Evolutionary conservation across 2,888 invertebrate species (phyloP), one percentile per base, ranked within the genome.

Genomic region (Fabriciana adippe): DNA sequence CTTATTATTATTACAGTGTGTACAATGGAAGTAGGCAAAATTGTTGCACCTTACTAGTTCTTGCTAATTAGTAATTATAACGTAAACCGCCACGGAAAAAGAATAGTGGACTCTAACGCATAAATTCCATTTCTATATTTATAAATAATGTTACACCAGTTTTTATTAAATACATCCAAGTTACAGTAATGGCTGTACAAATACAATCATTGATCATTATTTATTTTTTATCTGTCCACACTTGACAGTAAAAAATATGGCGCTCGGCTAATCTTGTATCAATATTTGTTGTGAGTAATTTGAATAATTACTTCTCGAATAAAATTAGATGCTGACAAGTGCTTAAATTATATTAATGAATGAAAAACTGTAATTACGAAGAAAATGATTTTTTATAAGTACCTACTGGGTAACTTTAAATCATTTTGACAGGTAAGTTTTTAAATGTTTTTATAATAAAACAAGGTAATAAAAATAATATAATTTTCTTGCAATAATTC

Each of bases 151-250:
- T 14, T 53, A 53, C 65, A 70, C 63, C 14, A 59, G 68, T 66
- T 68, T 70, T 60, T 68, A 66, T 64, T 13, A 66, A 68, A 50
- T 53, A 66, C 16, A 55, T 57, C 60, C 41, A 60, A 51, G 15
- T 41, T 41, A 55, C 55, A 60, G 64, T 60, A 70, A 64, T 66
- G 60, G 47, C 71, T 66, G 60, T 61, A 55, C 54, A 61, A 64
- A 66, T 56, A 68, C 68, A 47, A 63, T 61, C 64, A 69, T 71
- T 69, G 67, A 72, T 72, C 69, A 69, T 68, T 67, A 67, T 64
- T 62, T 70, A 50, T 68, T 60, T 61, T 65, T 55, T 64, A 48
- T 63, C 63, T 45, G 65, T 53, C 55, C 26, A 35, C 55, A 55
- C 50, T 55, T 66, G 64, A 66, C 66, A 64, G 66, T 54, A 64